Conservation (phyloP, 1,140 invertebrate genomes). For the Platorchestia sp. region DNA sequence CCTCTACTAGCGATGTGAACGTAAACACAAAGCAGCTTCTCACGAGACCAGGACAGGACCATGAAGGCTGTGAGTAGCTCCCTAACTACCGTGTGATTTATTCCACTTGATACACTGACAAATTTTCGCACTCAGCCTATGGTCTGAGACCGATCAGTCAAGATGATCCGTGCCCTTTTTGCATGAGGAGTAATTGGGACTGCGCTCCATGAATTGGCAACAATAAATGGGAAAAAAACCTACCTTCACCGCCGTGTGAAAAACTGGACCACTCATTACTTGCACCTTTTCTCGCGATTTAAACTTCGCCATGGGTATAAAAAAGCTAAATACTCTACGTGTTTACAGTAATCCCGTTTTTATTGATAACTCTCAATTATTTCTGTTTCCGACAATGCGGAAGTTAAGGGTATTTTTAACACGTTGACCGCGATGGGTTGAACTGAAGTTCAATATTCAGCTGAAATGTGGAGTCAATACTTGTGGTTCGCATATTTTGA, state of each 20-base stretch:
- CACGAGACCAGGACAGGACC: not conserved
- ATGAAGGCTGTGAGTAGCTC: conserved; percentile 21
- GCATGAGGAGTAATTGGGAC: not conserved
- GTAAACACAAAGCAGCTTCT: not conserved
- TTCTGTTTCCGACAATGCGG: not conserved
- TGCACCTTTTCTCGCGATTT: conserved; percentile 36
- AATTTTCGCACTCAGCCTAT: not conserved
- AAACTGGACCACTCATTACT: conserved; percentile 3
- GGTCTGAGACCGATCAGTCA: not conserved
- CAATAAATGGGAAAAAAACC: conserved; percentile 1
- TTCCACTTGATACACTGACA: not conserved
- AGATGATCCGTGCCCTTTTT: not conserved
- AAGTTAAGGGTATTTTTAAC: not conserved
- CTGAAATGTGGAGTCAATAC: no score
- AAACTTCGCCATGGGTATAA: not conserved
- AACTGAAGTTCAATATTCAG: no score
- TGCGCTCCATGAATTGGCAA: conserved; percentile 9
- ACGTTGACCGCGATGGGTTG: no score
- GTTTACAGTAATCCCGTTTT: not conserved
- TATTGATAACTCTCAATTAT: not conserved
- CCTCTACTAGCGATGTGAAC: not conserved
- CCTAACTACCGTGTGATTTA: not conserved
- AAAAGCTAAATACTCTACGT: not conserved
- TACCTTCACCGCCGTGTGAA: not conserved
- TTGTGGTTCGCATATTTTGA: no score